phyloP scores from a whole-genome alignment of 2,797 vertebrate genomes.

The Remorina albescens region DNA sequence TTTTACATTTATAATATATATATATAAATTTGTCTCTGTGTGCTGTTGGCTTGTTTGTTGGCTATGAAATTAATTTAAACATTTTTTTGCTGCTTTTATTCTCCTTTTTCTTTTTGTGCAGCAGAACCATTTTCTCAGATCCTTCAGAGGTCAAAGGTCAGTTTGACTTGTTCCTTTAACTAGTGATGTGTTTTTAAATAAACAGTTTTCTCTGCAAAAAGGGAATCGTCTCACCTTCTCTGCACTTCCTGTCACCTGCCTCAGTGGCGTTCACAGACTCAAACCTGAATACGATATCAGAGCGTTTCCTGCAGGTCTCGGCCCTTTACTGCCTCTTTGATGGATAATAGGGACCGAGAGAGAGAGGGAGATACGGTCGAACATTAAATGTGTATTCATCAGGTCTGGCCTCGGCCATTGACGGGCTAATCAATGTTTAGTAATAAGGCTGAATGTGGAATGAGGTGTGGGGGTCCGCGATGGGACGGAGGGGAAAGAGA shows the following conservation, averaged over 20 bases:
- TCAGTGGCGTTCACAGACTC: slow-evolving; percentile 23
- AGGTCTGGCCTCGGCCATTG: slow-evolving; percentile 72
- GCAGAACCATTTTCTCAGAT: too few relatives aligned
- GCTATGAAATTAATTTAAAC: too few relatives aligned
- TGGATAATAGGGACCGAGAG: slow-evolving; percentile 38
- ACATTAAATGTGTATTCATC: slow-evolving; percentile 79
- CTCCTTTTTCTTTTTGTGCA: too few relatives aligned
- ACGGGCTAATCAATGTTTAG: slow-evolving; percentile 86
- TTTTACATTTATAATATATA: too few relatives aligned
- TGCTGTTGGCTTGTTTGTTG: too few relatives aligned
- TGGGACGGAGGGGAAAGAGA: slow-evolving; percentile 70
- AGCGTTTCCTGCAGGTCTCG: slow-evolving; percentile 26
- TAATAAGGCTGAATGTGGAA: slow-evolving; percentile 87
- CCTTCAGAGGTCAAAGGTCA: too few relatives aligned
- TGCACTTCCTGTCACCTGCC: slow-evolving; percentile 7
- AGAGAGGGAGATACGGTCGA: slow-evolving; percentile 53
- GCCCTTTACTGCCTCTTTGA: slow-evolving; percentile 15
- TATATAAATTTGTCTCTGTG: too few relatives aligned
- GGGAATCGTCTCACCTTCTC: not conserved
- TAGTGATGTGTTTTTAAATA: not conserved
- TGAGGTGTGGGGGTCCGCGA: slow-evolving; percentile 73
- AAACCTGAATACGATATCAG: slow-evolving; percentile 26
- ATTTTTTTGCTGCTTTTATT: too few relatives aligned
- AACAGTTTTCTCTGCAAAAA: not conserved
- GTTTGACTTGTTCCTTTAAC: not conserved